Percentiles rank a stretch among this genome's conserved stretches.
Evolutionary conservation across 1,140 invertebrate species (phyloP).

Genomic region (Drosophila mayri): DNA sequence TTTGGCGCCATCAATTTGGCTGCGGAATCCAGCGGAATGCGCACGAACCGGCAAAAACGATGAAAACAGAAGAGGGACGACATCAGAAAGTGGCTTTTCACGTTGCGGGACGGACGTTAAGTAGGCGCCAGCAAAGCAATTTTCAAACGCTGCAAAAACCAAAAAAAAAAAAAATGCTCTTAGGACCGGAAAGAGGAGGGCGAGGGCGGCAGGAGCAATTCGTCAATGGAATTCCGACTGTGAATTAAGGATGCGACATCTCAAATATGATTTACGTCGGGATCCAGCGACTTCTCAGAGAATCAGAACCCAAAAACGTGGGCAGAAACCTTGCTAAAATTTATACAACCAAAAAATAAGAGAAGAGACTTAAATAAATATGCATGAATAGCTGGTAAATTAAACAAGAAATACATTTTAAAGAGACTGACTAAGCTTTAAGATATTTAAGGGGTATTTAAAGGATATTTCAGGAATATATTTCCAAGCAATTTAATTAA

Average conservation of each 20-base stretch:
- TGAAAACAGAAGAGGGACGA: constrained; percentile 22
- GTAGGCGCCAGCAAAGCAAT: constrained; percentile 74
- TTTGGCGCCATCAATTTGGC: constrained; percentile 83
- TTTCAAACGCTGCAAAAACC: constrained; percentile 55
- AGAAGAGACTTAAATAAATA: constrained; percentile 20
- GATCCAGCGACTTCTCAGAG: not conserved
- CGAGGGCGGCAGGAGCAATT: constrained; percentile 38
- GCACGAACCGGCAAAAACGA: constrained; percentile 47
- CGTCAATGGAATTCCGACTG: constrained; percentile 76
- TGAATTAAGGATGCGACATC: constrained; percentile 69
- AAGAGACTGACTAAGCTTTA: not conserved
- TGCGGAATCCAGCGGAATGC: constrained; percentile 73
- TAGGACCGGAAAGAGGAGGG: not conserved
- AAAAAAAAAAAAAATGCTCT: constrained; percentile 28
- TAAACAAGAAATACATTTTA: not conserved
- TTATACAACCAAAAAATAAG: constrained; percentile 5
- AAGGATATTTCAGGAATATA: not conserved
- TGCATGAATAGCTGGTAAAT: constrained; percentile 21
- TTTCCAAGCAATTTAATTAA: not conserved
- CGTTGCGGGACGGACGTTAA: constrained; percentile 55
- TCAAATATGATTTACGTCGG: constrained; percentile 70
- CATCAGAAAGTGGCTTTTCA: constrained; percentile 57
- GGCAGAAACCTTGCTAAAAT: not conserved
- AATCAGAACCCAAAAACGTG: not conserved
- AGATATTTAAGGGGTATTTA: not conserved